Evolutionary conservation across 2,113 vertebrate species (phyloP), one percentile per base, ranked within the genome.

Genomic region (Cyprinus carpio): DNA sequence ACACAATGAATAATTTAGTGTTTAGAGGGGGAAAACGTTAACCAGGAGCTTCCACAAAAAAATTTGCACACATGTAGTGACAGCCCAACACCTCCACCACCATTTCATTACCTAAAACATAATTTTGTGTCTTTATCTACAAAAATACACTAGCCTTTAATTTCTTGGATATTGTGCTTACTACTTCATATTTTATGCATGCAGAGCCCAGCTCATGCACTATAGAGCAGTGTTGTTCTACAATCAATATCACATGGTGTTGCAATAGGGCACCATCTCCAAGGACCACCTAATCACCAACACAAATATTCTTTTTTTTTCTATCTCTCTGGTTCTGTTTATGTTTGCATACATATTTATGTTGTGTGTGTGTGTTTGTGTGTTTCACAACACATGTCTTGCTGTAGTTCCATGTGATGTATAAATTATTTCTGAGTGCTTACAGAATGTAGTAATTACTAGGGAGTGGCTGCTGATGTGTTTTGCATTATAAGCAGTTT

Each of bases 401-500:
- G 75, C 62, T 88, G 81, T 86, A 88, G 83, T 83, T 78, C 81
- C 43, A 40, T 84, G 88, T 87, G 90, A 89, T 88, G 74, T 86
- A 83, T 86, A 77, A 92, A 92, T 90, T 85, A 91, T 91, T 93
- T 89, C 88, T 67, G 80, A 67, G 81, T 58, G 74, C 86, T 82
- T 85, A 88, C 83, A 75, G 86, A 90, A 83, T 92, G 85, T 80
- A 86, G 88, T 90, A 90, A 93, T 94, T 93, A 88, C 85, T 43
- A 72, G 67, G 82, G 87, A 90, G 79, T 87, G 81, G 77, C 72
- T 87, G 72, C 31, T 12, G 75, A 85, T 82, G 85, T 91, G 91
- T 79, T 87, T 83, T 88, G 91, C 94, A 93, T 93, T 90, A 87
- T 81, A 90, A 94, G 93, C 87, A 91, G 90, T 43, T 81, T 60